These are phyloP conservation scores for Trypoxylus dichotomus DNA, from an alignment of 1,140 invertebrate genomes.

Conservation along the genomic window DNA sequence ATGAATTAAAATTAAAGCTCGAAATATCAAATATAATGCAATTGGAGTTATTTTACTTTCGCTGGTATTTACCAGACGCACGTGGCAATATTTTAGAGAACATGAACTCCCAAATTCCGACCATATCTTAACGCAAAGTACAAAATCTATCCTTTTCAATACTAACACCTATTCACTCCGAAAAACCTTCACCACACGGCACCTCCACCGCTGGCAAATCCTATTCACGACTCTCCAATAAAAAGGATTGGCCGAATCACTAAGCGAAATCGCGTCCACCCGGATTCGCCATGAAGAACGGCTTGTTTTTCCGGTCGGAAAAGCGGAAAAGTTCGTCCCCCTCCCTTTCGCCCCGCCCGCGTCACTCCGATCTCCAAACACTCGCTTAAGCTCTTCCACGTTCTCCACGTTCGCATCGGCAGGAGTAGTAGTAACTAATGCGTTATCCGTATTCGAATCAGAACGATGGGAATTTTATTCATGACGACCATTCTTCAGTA, in stretches of 20 bases:
- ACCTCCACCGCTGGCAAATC: background rate
- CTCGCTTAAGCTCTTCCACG: background rate
- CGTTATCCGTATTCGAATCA: background rate
- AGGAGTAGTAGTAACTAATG: background rate
- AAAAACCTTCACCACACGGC: background rate
- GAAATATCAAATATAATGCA: no score
- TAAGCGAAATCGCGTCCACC: background rate
- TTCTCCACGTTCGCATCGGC: background rate
- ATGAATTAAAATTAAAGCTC: no score
- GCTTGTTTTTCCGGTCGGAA: conserved; percentile 1
- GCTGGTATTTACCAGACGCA: no score
- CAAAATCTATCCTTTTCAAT: background rate
- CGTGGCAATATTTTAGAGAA: no score
- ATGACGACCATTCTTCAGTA: background rate
- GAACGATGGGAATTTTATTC: conserved; percentile 2
- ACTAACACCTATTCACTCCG: background rate
- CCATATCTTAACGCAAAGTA: no score
- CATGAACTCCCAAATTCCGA: background rate
- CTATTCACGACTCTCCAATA: background rate
- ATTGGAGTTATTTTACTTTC: no score
- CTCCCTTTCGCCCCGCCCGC: background rate
- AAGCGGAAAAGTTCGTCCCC: background rate
- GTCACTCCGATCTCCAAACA: background rate
- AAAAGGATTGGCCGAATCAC: background rate
- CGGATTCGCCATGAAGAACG: background rate